Evolutionary conservation across 1,140 invertebrate species (phyloP), one percentile per base, ranked within the genome.

Genomic region (Holotrichia oblita): DNA sequence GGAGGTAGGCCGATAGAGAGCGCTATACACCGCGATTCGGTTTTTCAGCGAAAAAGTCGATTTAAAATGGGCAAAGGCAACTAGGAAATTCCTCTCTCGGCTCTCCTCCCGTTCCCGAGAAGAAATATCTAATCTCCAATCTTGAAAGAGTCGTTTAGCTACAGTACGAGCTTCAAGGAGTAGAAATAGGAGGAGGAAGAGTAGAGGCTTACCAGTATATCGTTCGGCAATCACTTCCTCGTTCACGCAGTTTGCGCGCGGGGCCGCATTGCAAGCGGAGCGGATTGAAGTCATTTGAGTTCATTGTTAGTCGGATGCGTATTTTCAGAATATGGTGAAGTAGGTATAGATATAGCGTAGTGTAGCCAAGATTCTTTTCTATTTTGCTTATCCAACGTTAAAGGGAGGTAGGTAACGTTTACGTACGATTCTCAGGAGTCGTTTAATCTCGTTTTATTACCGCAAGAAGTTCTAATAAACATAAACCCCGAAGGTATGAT

Each of bases 81-180:
- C 61, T 34, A 34, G 27, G 61, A 69, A 22, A 24, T 34, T 27
- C 22, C 14, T 61, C 20, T 61, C n/a, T 17, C 59, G 20, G 48
- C n/a, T 14, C 17, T 55, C 48, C 48, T n/a, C 17, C 4, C 14
- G 14, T 55, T 17, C 14, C 14, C 14, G 48, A 55, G 48, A 55
- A 80, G 79, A 80, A 80, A 83, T 83, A 83, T 83, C 82, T 83
- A 83, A 83, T 83, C 82, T 81, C 74, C 78, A 81, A 83, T 83
- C 82, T 83, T 83, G 79, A 76, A 79, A 81, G 82, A 80, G 82
- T 81, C 82, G 82, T 83, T 83, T 83, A 81, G 82, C 76, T 79
- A 78, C 40, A 75, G 42, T 24, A 14, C 10, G 59, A 79, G 75
- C 77, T 79, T 78, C 73, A 75, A 55, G 69, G 77, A 34, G 27